Conservation (phyloP, 2,888 invertebrate species). For the Cantharis lateralis region DNA sequence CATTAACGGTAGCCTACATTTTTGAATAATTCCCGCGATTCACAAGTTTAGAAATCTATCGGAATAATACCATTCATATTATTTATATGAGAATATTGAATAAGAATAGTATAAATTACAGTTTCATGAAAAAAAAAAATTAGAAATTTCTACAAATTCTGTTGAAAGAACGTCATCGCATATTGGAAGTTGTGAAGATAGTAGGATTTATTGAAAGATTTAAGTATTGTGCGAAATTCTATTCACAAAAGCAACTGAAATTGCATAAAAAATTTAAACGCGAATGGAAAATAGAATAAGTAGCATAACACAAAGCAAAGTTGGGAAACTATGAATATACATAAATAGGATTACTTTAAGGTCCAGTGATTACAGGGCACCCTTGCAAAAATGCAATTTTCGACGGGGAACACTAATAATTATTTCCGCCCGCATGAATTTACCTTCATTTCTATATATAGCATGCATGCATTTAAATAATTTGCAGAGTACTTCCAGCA, state of each 20-base stretch:
- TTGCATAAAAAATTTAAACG: not conserved
- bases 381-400: not conserved
- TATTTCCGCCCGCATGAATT: not conserved
- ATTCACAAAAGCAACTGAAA: not conserved
- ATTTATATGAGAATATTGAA: not conserved
- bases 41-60: not conserved
- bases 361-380: not conserved
- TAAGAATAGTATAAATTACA: not conserved
- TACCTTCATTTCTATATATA: not conserved
- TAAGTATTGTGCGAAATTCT: not conserved
- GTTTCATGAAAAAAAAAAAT: not conserved
- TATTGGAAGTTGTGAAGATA: not conserved
- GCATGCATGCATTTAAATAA: not conserved
- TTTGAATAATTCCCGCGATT: not conserved
- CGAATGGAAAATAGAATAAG: not conserved
- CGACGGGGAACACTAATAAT: not conserved
- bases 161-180: not conserved
- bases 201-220: not conserved
- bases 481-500: not conserved
- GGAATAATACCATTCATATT: not conserved
- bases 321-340: not conserved
- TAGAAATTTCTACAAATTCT: not conserved
- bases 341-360: not conserved
- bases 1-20: not conserved
- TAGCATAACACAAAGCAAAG: not conserved